Conservation (phyloP, 1,140 invertebrate genomes). For the Bombus consobrinus region DNA sequence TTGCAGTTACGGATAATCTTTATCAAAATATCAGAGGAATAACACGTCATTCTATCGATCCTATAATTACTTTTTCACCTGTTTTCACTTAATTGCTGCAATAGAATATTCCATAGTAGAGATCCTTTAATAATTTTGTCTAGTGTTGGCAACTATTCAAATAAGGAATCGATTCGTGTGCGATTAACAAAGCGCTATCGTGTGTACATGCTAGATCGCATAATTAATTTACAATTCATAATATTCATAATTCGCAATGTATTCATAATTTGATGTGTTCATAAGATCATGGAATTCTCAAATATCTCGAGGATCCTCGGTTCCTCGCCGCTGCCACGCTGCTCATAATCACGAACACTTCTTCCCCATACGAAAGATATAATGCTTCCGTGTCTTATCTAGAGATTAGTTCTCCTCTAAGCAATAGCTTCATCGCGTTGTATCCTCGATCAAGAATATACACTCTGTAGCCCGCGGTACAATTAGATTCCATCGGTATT, state of each 20-base stretch:
- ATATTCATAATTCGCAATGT: too few relatives aligned
- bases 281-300: neutral
- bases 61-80: too few relatives aligned
- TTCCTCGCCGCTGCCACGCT: conserved; percentile 11
- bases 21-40: too few relatives aligned
- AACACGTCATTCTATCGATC: too few relatives aligned
- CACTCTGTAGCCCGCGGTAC: neutral
- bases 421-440: conserved; percentile 20
- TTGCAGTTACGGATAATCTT: too few relatives aligned
- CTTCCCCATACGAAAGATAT: neutral
- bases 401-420: conserved; percentile 1
- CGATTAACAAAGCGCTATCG: neutral
- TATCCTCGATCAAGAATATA: neutral
- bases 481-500: conserved; percentile 25
- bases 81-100: too few relatives aligned
- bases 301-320: neutral
- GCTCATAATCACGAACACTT: neutral
- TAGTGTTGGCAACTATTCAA: neutral
- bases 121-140: neutral
- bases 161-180: neutral
- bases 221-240: too few relatives aligned
- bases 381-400: conserved; percentile 6
- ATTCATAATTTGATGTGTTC: neutral
- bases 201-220: neutral
- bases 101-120: too few relatives aligned